phyloP scores from a whole-genome alignment of 2,113 vertebrate genomes.

The Pristiophorus japonicus region DNA sequence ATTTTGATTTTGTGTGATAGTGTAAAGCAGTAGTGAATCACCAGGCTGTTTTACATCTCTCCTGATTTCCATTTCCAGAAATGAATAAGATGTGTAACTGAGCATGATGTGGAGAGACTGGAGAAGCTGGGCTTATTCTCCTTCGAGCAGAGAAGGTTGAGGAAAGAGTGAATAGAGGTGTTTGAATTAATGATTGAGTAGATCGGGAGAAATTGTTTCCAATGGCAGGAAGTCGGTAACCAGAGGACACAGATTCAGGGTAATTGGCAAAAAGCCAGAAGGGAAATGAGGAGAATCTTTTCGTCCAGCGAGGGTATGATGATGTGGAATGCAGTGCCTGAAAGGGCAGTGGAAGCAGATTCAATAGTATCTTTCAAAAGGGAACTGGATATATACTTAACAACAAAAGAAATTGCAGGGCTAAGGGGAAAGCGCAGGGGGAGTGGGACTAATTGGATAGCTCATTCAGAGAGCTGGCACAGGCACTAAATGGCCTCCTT shows the following conservation, averaged over 20 bases:
- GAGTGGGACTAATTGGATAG: background rate
- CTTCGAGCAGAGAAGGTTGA: background rate
- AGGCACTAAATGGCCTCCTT: background rate
- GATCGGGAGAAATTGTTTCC: background rate
- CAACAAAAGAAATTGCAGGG: background rate
- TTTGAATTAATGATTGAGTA: background rate
- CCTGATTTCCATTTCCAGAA: background rate
- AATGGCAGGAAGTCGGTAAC: no score
- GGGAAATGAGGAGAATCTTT: background rate
- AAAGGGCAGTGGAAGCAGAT: background rate
- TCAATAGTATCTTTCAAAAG: background rate
- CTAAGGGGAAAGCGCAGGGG: background rate
- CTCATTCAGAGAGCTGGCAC: background rate
- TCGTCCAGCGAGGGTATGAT: background rate
- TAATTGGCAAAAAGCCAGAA: background rate
- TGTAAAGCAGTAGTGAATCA: background rate
- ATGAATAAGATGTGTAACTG: background rate
- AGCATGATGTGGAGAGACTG: background rate
- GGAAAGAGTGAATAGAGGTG: background rate
- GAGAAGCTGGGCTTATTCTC: background rate
- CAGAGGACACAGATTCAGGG: background rate
- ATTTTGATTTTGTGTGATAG: background rate
- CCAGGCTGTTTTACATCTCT: background rate
- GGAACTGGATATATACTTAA: background rate
- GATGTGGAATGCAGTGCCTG: background rate